Base-by-base conservation (phyloP, 2,113 vertebrate species). In the Xenopus borealis region DNA sequence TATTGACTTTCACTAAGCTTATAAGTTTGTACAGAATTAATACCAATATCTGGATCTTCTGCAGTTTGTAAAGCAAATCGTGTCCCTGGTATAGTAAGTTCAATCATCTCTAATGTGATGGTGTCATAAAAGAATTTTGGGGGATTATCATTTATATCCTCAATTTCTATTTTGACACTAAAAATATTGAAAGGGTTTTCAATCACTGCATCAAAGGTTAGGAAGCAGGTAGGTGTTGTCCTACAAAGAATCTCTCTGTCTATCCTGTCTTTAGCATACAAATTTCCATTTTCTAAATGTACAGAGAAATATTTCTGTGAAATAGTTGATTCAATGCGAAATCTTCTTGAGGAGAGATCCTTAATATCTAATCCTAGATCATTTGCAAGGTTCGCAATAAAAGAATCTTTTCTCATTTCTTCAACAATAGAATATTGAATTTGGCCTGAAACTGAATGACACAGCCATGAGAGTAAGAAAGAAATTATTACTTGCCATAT, bases 231-330 rank as follows among this genome's bases (percentile, higher is more conserved):
- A 61, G 66, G 30, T 61, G 62, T 65, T 62, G 65, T 71, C 18
- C 46, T 81, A 17, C 87, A 89, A 12, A 85, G 63, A 23, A 82
- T 16, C 10, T 50, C 14, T 16, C 14, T 50, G 11, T 50, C 47
- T 50, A 50, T 50, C 14, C 47, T 50, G 11, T 84, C 81, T 57
- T 45, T 46, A 66, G 45, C 40, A 46, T 46, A 80, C 20, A 94
- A 52, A 72, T 92, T 85, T 3, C 92, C 92, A 23, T 59, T 89
- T 9, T 83, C 80, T 1, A 82, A 53, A 79, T 86, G 84, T 55
- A 94, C 85, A 4, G 82, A 78, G 81, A 92, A 85, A 75, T 81
- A 77, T 65, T 82, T 79, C 33, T 81, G 82, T 57, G 83, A 71
- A 0, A 81, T 72, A 69, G 79, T 77, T 50, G 62, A 40, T 17